These are phyloP conservation scores for Ctenomys sociabilis DNA, from an alignment of 2,113 vertebrate species.

Conservation along the genomic window DNA sequence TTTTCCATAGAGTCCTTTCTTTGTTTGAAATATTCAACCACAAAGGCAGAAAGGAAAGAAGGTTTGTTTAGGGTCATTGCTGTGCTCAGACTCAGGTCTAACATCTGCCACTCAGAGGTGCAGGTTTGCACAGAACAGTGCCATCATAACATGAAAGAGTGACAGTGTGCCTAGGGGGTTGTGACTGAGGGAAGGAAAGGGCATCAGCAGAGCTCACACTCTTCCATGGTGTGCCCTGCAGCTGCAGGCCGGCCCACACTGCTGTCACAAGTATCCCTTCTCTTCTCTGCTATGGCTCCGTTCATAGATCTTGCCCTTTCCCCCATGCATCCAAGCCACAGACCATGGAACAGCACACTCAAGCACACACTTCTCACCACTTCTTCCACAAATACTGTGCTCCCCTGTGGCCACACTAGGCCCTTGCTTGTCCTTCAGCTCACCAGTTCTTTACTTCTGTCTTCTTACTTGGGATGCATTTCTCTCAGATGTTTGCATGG, in stretches of 20 bases:
- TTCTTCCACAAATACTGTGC: not conserved
- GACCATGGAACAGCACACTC: not conserved
- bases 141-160: not conserved
- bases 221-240: not conserved
- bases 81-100: not conserved
- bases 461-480: not conserved
- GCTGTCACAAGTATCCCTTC: too few relatives aligned
- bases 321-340: not conserved
- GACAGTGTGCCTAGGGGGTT: not conserved
- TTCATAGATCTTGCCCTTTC: not conserved
- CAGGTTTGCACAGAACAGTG: not conserved
- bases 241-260: not conserved
- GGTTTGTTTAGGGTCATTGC: not conserved
- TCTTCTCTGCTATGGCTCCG: not conserved
- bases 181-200: not conserved
- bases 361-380: not conserved
- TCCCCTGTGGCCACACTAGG: not conserved
- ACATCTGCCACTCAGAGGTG: not conserved
- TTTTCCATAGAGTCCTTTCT: not conserved
- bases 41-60: not conserved
- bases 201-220: not conserved
- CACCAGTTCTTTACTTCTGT: not conserved
- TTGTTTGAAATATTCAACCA: not conserved
- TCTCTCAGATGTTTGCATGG: not conserved
- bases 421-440: not conserved